Evolutionary conservation across 2,113 vertebrate genomes (phyloP).

Genomic region (Ochotona curzoniae): DNA sequence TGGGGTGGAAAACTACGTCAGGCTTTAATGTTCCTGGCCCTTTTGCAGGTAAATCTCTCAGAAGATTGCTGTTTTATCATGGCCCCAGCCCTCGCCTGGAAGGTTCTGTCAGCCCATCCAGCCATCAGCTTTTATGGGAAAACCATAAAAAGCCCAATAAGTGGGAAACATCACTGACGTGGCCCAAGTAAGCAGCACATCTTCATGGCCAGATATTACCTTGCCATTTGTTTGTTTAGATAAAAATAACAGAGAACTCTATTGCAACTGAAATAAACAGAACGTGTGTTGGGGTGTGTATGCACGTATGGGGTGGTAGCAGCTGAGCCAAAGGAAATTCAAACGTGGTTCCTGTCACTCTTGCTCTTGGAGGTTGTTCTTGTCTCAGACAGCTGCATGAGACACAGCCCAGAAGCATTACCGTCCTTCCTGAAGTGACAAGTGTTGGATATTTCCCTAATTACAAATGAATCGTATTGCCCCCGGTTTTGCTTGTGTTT

Average conservation of each 20-base stretch:
- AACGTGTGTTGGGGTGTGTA: neutral
- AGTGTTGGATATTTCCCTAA: neutral
- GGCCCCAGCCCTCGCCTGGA: slow-evolving; percentile 57
- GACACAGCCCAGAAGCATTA: neutral
- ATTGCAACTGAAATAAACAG: slow-evolving; percentile 15
- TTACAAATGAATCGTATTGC: neutral
- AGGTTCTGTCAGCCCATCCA: slow-evolving; percentile 32
- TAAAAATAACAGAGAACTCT: slow-evolving; percentile 16
- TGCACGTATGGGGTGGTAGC: neutral
- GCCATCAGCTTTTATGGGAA: slow-evolving; percentile 46
- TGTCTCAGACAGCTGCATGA: neutral
- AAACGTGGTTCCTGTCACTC: slow-evolving; percentile 28
- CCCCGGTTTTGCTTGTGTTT: neutral
- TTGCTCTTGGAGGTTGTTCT: slow-evolving; percentile 26
- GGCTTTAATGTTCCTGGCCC: slow-evolving; percentile 25
- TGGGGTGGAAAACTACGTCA: neutral
- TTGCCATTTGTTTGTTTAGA: neutral
- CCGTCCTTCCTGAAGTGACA: neutral
- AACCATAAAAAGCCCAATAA: too few relatives aligned
- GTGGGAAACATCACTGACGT: neutral
- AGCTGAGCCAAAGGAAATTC: slow-evolving; percentile 48
- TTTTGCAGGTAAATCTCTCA: slow-evolving; percentile 64
- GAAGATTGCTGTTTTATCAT: slow-evolving; percentile 80
- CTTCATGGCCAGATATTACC: neutral
- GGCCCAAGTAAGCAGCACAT: slow-evolving; percentile 21